Conservation (phyloP, 2,888 invertebrate species). For the Caenorhabditis zanzibari region DNA sequence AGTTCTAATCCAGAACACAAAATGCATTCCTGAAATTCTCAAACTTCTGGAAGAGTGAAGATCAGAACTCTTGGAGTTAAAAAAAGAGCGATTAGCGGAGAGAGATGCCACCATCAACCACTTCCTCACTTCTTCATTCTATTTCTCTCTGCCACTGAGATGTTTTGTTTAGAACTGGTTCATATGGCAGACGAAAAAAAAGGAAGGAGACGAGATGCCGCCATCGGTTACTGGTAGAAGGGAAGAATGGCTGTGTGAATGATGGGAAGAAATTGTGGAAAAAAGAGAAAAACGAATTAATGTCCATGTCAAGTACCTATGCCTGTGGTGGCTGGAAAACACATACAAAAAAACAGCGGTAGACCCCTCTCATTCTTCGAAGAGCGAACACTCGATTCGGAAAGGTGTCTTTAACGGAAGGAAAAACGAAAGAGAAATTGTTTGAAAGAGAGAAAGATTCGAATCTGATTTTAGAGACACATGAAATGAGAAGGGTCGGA, state of each 20-base stretch:
- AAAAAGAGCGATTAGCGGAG: slow-evolving; percentile 42
- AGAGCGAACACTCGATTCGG: slow-evolving; percentile 28
- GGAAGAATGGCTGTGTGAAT: not conserved
- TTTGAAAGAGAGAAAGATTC: not conserved
- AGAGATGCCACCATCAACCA: slow-evolving; percentile 37
- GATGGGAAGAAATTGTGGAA: slow-evolving; percentile 21
- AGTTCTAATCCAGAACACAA: slow-evolving; percentile 23
- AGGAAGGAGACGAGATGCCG: slow-evolving; percentile 30
- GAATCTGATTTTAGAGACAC: slow-evolving; percentile 33
- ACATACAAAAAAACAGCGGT: slow-evolving; percentile 9
- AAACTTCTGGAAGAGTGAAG: slow-evolving; percentile 3
- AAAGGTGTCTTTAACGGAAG: slow-evolving; percentile 26
- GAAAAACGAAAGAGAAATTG: slow-evolving; percentile 21
- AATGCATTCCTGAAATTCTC: slow-evolving; percentile 20
- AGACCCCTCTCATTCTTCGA: not conserved
- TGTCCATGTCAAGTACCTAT: slow-evolving; percentile 56
- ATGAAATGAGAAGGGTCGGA: slow-evolving; percentile 40
- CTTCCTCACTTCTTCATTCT: slow-evolving; percentile 40
- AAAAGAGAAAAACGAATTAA: slow-evolving; percentile 45
- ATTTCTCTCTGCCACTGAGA: slow-evolving; percentile 46
- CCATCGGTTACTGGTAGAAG: slow-evolving; percentile 55
- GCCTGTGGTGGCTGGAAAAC: slow-evolving; percentile 32
- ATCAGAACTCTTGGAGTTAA: slow-evolving; percentile 29
- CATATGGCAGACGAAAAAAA: slow-evolving; percentile 22
- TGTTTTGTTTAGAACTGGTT: slow-evolving; percentile 64